Base-by-base conservation (phyloP, 2,888 invertebrate species). In the Athripsodes cinereus region DNA sequence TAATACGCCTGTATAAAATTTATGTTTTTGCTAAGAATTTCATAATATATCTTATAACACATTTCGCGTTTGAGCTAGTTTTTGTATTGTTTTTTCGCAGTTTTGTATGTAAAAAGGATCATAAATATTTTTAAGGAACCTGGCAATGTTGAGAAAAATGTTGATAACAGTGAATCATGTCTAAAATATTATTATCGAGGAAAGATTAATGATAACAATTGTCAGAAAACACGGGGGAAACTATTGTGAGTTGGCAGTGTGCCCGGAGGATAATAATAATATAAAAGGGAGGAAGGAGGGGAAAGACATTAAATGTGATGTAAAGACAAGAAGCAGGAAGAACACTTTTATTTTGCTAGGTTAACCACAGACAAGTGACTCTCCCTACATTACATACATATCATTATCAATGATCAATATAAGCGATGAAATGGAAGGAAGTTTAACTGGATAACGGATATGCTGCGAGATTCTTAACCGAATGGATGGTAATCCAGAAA, bases 161-260 rank as follows among this genome's bases (percentile, higher is more conserved):
- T 40, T 40, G 40, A 40, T 40, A 40, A 8, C 40, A 16, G 40
- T 40, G 40, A 40, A 40, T 40, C 40, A 40, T 40, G 40, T 40
- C 40, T 40, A 13, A 40, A 40, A 40, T 40, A 40, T 40, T 40
- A 40, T 40, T 40, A 40, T 40, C 40, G 40, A 8, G 40, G 40
- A 40, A 40, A 40, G 40, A 40, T 40, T 40, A 40, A 40, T 40
- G 40, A 40, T 40, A 40, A 40, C n/a, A 40, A 40, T n/a, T 40
- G 40, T 40, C 40, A 40, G 40, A 40, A 40, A 40, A 40, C 40
- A 40, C 40, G 40, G 40, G 40, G n/a, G 40, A 40, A 40, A 40
- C 40, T 40, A 40, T 40, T 40, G 40, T 40, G 40, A 40, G 40
- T 40, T 40, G 40, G 40, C 40, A 40, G 13, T 40, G 13, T 40